These are phyloP conservation scores for Onychomys leucogaster DNA, from an alignment of 2,797 vertebrate genomes.

Conservation along the genomic window DNA sequence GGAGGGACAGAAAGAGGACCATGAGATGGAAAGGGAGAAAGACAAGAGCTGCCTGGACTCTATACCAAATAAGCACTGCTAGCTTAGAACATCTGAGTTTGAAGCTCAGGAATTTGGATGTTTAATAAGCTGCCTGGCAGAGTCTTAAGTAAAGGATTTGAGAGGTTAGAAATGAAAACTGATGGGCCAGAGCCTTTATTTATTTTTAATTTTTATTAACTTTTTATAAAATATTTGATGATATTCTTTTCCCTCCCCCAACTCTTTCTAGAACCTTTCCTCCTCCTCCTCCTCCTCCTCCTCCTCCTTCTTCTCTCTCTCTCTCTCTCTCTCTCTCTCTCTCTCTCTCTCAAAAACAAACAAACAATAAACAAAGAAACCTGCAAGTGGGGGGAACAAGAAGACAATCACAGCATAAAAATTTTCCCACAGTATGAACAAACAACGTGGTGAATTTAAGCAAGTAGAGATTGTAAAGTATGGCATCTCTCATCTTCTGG, in stretches of 20 bases:
- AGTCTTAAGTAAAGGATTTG: neutral
- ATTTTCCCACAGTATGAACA: neutral
- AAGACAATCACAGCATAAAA: neutral
- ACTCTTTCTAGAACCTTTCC: neutral
- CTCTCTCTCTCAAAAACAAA: neutral
- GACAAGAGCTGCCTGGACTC: neutral
- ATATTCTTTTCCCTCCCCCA: neutral
- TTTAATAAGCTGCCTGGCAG: neutral
- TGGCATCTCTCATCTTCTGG: neutral
- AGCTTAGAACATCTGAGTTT: constrained; percentile 14
- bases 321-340: too few relatives aligned
- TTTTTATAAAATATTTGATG: neutral
- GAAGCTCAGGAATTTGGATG: neutral
- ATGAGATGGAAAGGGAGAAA: accelerated
- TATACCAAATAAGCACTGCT: neutral
- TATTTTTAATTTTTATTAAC: neutral
- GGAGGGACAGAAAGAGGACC: accelerated
- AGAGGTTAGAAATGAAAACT: neutral
- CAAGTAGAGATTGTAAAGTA: neutral
- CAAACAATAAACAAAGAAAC: neutral
- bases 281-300: too few relatives aligned
- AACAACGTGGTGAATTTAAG: neutral
- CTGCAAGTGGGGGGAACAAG: neutral
- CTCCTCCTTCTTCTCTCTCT: too few relatives aligned
- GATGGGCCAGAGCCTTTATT: neutral